Base-by-base conservation (phyloP, 2,113 vertebrate genomes). In the Hippolais icterina region DNA sequence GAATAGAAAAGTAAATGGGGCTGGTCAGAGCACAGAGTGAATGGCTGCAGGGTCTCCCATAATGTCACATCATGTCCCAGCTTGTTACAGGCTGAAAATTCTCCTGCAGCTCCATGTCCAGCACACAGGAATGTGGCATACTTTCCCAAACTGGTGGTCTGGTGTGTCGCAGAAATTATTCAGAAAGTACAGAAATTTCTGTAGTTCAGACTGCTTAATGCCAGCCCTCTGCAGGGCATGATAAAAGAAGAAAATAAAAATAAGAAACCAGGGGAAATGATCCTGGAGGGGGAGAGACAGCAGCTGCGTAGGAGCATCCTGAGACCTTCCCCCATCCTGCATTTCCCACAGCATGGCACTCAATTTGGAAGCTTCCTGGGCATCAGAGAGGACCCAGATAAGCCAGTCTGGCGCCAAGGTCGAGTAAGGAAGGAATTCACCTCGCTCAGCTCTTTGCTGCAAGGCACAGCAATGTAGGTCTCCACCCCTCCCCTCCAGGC, bases 371-470 rank as follows among this genome's bases (percentile, higher is more conserved):
- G 37, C 47, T 83, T 82, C 27, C 27, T 23, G 63, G 57, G 79
- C 91, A 86, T 64, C 79, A 54, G 42, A 77, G 63, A 2, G 5
- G 69, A 78, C 69, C 44, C 42, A 64, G 42, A 82, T 59, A 71
- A 95, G 19, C 69, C 90, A 89, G 92, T 70, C 92, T 91, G 84
- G 93, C 65, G n/a, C 77, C 95, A 77, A 69, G 59, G 85, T 68
- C 92, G 56, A 33, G 56, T 6, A 46, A 21, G 33, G 28, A 54
- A 66, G 52, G 49, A 59, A 89, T 82, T 79, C 59, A 79, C 66
- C 84, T 96, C 53, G 0, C 59, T 83, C 59, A 61, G 4, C 49
- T 41, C 81, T 90, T 37, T 90, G 50, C 92, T 88, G 66, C 59
- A 35, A 63, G 88, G 66, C 54, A 88, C 66, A 61, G 57, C 70